Evolutionary conservation across 2,113 vertebrate species (phyloP).

Genomic region (Arizona elegans): DNA sequence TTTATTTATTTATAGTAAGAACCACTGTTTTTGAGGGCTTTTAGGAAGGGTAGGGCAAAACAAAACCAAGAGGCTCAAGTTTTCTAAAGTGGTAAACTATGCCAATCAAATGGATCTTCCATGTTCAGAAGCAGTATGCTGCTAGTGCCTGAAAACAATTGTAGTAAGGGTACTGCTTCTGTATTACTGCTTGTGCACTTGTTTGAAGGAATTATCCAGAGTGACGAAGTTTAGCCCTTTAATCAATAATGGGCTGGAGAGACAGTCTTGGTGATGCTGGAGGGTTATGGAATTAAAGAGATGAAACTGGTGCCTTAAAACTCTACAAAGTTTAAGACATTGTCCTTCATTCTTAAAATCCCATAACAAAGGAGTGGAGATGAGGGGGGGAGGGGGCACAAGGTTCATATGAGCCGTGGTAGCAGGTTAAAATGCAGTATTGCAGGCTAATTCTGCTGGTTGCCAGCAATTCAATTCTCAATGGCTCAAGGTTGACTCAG

Average conservation of each 20-base stretch:
- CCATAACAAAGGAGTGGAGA: not conserved
- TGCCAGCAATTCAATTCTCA: no score
- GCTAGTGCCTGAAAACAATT: not conserved
- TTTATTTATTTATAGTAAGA: not conserved
- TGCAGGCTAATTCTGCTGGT: no score
- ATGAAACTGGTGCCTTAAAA: not conserved
- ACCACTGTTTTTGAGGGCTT: not conserved
- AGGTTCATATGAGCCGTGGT: not conserved
- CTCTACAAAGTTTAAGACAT: not conserved
- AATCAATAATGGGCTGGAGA: not conserved
- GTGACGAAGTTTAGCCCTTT: not conserved
- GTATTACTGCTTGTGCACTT: not conserved
- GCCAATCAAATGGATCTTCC: not conserved
- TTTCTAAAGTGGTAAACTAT: not conserved
- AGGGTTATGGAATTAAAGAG: not conserved
- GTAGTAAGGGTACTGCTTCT: not conserved
- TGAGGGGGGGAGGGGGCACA: not conserved
- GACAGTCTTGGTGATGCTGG: not conserved
- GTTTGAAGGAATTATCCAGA: not conserved
- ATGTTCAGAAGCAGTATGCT: not conserved
- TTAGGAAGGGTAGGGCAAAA: not conserved
- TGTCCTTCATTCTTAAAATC: not conserved
- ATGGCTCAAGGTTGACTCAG: no score
- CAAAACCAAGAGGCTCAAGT: not conserved
- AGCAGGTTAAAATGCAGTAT: no score